Conservation (phyloP, 2,888 invertebrate genomes). For the Micoletzkya japonica region DNA sequence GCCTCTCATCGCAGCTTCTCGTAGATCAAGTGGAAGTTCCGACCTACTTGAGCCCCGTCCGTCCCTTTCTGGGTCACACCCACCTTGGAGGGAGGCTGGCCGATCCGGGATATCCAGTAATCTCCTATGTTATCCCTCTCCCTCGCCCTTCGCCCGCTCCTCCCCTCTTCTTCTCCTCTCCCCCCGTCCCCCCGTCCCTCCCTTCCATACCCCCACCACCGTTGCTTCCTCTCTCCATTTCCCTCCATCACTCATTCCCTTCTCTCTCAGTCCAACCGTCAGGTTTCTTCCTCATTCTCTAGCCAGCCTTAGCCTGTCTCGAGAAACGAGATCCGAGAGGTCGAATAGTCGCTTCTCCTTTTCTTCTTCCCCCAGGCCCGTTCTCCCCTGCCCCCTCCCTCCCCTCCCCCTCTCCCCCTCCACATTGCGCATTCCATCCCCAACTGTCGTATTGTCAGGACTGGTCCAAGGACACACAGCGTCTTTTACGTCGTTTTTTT, state of each 20-base stretch:
- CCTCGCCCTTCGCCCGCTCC: constrained; percentile 8
- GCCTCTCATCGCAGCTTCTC: constrained; percentile 11
- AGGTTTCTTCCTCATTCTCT: background rate
- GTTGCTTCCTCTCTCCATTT: background rate
- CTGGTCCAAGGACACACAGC: too few relatives aligned
- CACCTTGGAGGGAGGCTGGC: constrained; percentile 6
- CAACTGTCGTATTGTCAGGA: too few relatives aligned
- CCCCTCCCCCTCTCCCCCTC: background rate
- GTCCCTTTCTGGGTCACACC: constrained; percentile 7
- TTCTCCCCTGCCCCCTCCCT: background rate
- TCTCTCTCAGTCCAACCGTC: background rate
- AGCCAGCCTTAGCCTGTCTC: background rate
- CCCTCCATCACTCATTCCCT: constrained; percentile 1
- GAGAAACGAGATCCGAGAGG: too few relatives aligned
- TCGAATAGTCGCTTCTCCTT: too few relatives aligned
- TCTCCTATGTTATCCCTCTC: background rate
- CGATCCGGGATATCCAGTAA: constrained; percentile 28
- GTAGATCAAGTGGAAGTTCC: background rate
- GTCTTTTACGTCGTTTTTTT: too few relatives aligned
- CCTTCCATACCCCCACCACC: constrained; percentile 4
- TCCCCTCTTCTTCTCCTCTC: constrained; percentile 1
- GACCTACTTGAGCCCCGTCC: too few relatives aligned
- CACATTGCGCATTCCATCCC: too few relatives aligned
- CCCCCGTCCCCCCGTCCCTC: background rate
- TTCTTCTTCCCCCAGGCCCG: background rate